Base-by-base conservation (phyloP, 2,113 vertebrate species). In the Sinosuthora webbiana region DNA sequence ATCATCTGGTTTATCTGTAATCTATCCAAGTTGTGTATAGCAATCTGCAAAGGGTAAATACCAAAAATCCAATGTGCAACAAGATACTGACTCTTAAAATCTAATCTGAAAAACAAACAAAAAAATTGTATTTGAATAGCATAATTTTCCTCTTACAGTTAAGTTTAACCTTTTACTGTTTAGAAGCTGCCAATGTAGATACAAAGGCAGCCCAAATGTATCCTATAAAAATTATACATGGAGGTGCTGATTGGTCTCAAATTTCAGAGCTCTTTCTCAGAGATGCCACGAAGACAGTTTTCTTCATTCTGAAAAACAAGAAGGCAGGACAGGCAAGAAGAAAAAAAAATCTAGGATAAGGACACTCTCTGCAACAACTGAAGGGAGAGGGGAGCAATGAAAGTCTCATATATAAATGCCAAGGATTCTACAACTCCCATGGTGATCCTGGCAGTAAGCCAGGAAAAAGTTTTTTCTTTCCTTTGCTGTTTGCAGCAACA, bases 381-480 rank as follows among this genome's bases (percentile, higher is more conserved):
- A 95, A 75, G 31, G 31, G 49, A 87, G 33, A 6, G 28, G 65
- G 33, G 56, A 89, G 92, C 68, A 90, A 96, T 95, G 95, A 80
- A 97, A 96, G 95, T 93, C 95, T 91, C 90, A 87, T 92, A 74
- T 75, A 86, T 86, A 96, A 96, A 98, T 97, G 97, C 96, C 97
- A 97, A 94, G 93, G 97, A 97, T 97, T 97, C 89, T 96, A 94
- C 91, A 96, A 96, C 93, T 97, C 96, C 96, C 94, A 65, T 97
- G 95, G 94, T 83, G 94, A 84, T 83, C 35, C 90, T 97, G 97
- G 97, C 96, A 93, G 62, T 27, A 55, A 89, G 95, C 96, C 98
- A 98, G 89, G 94, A 96, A 97, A 97, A 97, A 93, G 94, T 83
- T 97, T 97, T 98, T 96, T 97, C 93, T 95, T 98, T 67, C 94